Base-by-base conservation (phyloP, 2,797 vertebrate genomes). In the Stomatorhinus walkeri region DNA sequence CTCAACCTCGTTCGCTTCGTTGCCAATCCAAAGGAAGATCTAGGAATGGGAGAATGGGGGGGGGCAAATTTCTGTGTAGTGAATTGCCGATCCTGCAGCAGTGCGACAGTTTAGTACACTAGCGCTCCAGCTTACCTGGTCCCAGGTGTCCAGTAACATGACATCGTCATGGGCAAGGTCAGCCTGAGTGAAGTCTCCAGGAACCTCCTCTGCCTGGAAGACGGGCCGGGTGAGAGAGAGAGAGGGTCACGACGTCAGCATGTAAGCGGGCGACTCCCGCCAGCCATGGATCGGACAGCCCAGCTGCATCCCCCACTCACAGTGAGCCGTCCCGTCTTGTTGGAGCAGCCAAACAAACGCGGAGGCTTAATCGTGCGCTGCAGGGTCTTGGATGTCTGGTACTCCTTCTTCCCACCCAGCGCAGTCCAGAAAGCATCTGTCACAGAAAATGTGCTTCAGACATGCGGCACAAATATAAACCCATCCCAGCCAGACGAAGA, bases 111-210 rank as follows among this genome's bases (percentile, higher is more conserved):
- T 72, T 16, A 14, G 64, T 16, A 72, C 64, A 36, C 14, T 72
- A 32, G 32, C 14, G 32, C 64, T 6, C 56, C 19, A 51, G 56
- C 51, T 87, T 72, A 96, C 96, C 93, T 96, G 93, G 88, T 94
- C 90, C 92, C 92, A 91, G 1, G 92, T 92, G 89, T 96, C 96
- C 92, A 96, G 89, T 88, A 96, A 90, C 96, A 96, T 96, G 90
- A 96, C 92, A 56, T 96, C 96, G 90, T 96, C 96, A 0, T 92
- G 90, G 36, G 94, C 94, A 91, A 96, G 91, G 90, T 96, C 95
- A 0, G 90, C 3, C 92, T 96, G 96, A 61, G 93, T 92, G 56
- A 95, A 92, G 0, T 96, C 95, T 59, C 94, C 93, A 0, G 94
- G 93, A 52, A 96, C 94, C 90, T 96, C 95, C 14, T 96, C 96